Conservation (phyloP, 2,797 vertebrate genomes). For the Aphelocoma californica region DNA sequence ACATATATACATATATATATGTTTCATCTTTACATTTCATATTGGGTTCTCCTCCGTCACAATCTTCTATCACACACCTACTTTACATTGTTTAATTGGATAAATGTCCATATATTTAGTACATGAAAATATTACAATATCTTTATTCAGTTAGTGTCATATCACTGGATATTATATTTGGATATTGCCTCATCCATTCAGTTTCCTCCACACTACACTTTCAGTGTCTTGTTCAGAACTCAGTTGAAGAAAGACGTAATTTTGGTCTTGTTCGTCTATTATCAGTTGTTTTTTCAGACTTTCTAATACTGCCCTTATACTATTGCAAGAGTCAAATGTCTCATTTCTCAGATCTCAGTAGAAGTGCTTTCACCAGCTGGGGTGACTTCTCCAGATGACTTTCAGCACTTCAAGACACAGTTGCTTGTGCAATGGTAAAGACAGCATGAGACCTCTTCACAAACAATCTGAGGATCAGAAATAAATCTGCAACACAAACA, state of each 20-base stretch:
- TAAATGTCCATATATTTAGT: background rate
- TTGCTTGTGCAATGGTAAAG: background rate
- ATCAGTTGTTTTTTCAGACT: background rate
- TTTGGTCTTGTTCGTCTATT: background rate
- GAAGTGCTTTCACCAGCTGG: background rate
- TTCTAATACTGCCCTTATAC: background rate
- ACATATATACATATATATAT: too few relatives aligned
- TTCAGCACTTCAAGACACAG: background rate
- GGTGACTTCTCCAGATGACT: background rate
- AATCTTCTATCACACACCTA: background rate
- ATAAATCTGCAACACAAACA: background rate
- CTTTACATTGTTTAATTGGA: background rate
- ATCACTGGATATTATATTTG: background rate
- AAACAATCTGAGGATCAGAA: background rate
- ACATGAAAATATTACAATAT: background rate
- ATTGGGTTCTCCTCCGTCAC: background rate
- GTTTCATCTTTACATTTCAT: background rate
- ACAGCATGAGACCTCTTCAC: background rate
- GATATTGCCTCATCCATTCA: background rate
- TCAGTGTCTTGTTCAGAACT: background rate
- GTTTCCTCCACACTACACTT: background rate
- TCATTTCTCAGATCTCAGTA: background rate
- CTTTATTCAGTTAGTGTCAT: background rate
- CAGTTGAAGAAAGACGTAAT: accelerated
- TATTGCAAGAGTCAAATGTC: background rate